Base-by-base conservation (phyloP, 2,797 vertebrate species). In the Antennarius maculatus region DNA sequence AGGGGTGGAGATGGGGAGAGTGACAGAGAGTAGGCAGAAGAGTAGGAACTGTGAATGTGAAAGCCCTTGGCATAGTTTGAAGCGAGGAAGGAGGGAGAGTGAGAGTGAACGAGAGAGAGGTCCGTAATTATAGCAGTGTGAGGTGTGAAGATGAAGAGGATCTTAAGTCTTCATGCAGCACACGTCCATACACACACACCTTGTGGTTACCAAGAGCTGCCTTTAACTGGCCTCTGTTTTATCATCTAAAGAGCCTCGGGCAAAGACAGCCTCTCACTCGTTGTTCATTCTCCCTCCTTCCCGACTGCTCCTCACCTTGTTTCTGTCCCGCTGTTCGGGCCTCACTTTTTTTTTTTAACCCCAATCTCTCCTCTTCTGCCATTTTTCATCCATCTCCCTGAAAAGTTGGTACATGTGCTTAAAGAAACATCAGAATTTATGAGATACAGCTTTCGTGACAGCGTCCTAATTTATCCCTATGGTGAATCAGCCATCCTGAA, bases 101-200 rank as follows among this genome's bases (percentile, higher is more conserved):
- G 69, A 54, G 65, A 66, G 65, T 1, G 31, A 58, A 8, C 61
- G 51, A 54, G 57, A 81, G 56, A 79, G 70, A 76, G 54, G 49
- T 52, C 62, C 76, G 57, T 89, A 89, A 90, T 89, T 91, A 90
- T 80, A 82, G 72, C 64, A 71, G 79, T 18, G 72, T 58, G 76
- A 85, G 82, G 85, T 85, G 85, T 83, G 84, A 90, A 87, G 76
- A 88, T 84, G 80, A 88, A 81, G 77, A 78, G 75, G 61, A 84
- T 82, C 78, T 80, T 77, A 69, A 74, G 82, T 85, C 86, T 86
- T 76, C 62, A 79, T 71, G 79, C 74, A 79, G 74, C 66, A 68
- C 72, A 79, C 53, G 18, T 34, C 49, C 46, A 49, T 13, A 61
- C 48, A 65, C 52, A 54, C 64, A 64, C 66, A 80, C 70, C 48